Percentiles rank a stretch among this genome's conserved stretches.
These are phyloP conservation scores for Hucho hucho DNA, from an alignment of 2,113 vertebrate species.

Conservation along the genomic window DNA sequence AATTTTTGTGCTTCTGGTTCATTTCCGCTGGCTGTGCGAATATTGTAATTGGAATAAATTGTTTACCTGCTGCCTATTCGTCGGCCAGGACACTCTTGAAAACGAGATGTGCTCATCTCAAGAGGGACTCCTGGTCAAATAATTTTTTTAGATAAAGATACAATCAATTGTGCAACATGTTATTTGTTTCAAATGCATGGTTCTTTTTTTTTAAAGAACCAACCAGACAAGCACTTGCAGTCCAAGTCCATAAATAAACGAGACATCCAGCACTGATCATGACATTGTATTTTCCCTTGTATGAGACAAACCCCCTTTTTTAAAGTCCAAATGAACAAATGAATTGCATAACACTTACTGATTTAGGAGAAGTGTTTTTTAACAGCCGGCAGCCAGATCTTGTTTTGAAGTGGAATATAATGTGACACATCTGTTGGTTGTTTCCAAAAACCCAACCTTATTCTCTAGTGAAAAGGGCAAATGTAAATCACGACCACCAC, in stretches of 20 bases:
- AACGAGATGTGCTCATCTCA: slow-evolving; percentile 86
- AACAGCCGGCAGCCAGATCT: slow-evolving; percentile 52
- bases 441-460: slow-evolving; percentile 24
- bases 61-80: slow-evolving; percentile 83
- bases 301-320: slow-evolving; percentile 79
- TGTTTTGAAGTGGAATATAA: slow-evolving; percentile 11
- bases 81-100: slow-evolving; percentile 84
- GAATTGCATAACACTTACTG: slow-evolving; percentile 51
- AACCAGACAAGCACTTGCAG: slow-evolving; percentile 80
- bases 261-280: slow-evolving; percentile 79
- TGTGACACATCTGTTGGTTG: slow-evolving; percentile 18
- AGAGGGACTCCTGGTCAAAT: slow-evolving; percentile 85
- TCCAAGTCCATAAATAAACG: slow-evolving; percentile 71
- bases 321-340: slow-evolving; percentile 58
- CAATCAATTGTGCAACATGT: slow-evolving; percentile 79
- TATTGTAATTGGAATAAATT: slow-evolving; percentile 74
- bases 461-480: slow-evolving; percentile 67
- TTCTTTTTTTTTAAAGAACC: slow-evolving; percentile 59
- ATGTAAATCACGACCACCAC: slow-evolving; percentile 59
- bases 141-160: slow-evolving; percentile 83
- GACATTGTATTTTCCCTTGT: slow-evolving; percentile 77
- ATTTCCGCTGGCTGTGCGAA: slow-evolving; percentile 61
- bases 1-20: slow-evolving; percentile 61
- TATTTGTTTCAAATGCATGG: slow-evolving; percentile 75
- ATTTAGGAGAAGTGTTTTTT: slow-evolving; percentile 42